Base-by-base conservation (phyloP, 2,113 vertebrate species). In the Poecile atricapillus region DNA sequence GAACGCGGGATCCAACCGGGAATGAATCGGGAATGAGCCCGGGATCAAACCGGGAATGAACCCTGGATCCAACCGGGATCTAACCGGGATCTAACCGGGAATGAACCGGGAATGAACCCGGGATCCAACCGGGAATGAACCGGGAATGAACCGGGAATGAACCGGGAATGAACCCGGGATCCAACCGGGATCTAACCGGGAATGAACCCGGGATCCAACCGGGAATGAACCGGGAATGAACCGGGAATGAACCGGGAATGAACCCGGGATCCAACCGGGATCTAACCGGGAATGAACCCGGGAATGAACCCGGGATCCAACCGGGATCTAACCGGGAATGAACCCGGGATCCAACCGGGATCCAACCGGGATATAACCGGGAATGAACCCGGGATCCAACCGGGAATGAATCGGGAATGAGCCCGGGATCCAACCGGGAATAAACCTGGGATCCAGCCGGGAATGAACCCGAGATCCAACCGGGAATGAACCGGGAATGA, bases 51-150 rank as follows among this genome's bases (percentile, higher is more conserved):
- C 3, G 31, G 31, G 31, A 46, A 17, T 11, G 8, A 33, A 6
- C 20, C 14, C 4, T n/a, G n/a, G 39, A 39, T 39, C 39, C 39
- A 39, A 12, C 39, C 11, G 39, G 52, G 52, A 30, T 56, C 55
- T 23, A 39, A 12, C 39, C 11, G 39, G 52, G 52, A 30, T 56
- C 55, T 23, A 7, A 1, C 2, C 7, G 5, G 52, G 39, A 55
- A 5, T 4, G 12, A 20, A 5, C 2, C 6, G 28, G 35, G 20
- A 43, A 11, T 10, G 11, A 44, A 4, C 21, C 10, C 18, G 31
- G 10, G 41, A 7, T 21, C 33, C 8, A 3, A 4, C 1, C 8
- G 27, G 35, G 35, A 9, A 21, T 9, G 4, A 21, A 14, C 1
- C 19, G 27, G 13, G 30, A 17, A n/a, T 6, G 4, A 39, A 12